Evolutionary conservation across 2,797 vertebrate species (phyloP).

Genomic region (Pangasius macronema): DNA sequence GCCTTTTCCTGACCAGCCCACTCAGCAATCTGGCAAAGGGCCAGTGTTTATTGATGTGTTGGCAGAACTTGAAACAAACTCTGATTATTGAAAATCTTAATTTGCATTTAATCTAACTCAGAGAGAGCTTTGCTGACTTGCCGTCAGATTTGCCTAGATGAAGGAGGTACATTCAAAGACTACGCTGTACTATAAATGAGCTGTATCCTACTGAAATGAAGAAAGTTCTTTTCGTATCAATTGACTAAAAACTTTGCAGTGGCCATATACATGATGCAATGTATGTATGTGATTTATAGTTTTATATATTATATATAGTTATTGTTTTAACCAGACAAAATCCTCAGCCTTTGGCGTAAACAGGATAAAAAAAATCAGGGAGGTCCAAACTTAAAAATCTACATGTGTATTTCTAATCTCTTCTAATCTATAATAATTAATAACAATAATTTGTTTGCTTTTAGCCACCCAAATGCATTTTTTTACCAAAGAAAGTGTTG

Average conservation of each 20-base stretch:
- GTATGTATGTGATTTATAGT: neutral
- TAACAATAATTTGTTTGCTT: neutral
- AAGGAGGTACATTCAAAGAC: neutral
- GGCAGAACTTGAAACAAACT: neutral
- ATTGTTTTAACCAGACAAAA: neutral
- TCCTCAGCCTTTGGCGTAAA: neutral
- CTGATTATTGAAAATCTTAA: conserved; percentile 8
- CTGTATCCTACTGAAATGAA: neutral
- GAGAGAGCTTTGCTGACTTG: neutral
- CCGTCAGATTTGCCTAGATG: neutral
- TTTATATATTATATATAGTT: neutral
- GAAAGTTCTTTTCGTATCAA: neutral
- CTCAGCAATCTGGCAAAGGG: neutral
- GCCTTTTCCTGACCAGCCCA: too few relatives aligned
- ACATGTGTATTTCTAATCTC: neutral
- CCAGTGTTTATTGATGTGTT: neutral
- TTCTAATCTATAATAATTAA: neutral
- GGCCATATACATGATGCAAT: too few relatives aligned
- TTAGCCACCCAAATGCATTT: neutral
- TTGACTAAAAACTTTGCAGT: neutral
- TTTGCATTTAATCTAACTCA: neutral
- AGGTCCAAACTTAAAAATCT: neutral
- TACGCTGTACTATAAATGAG: neutral
- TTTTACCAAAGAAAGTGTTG: neutral
- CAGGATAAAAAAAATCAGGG: neutral